Percentiles rank a stretch among this genome's conserved stretches.
Evolutionary conservation across 2,888 invertebrate species (phyloP).

Genomic region (Scaptomyza caliginosa): DNA sequence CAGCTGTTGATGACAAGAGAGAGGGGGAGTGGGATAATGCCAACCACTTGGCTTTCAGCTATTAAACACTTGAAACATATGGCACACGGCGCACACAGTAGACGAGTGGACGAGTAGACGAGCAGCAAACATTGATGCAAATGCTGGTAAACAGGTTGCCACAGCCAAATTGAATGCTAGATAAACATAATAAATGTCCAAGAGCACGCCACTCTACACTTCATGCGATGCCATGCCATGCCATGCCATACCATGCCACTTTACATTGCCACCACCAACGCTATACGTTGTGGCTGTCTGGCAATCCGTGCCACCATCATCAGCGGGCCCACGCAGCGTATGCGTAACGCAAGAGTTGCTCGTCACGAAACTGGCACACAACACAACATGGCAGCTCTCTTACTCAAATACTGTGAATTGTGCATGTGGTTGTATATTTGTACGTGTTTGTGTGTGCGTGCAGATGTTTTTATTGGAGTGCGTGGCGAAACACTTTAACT

Average conservation of each 20-base stretch:
- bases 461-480: slow-evolving; percentile 77
- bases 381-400: slow-evolving; percentile 45
- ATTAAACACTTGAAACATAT: slow-evolving; percentile 74
- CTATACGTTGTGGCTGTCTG: slow-evolving; percentile 13
- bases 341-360: slow-evolving; percentile 67
- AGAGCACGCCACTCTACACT: slow-evolving; percentile 33
- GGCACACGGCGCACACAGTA: slow-evolving; percentile 26
- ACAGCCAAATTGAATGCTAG: slow-evolving; percentile 60
- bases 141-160: slow-evolving; percentile 56
- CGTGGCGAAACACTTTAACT: slow-evolving; percentile 79
- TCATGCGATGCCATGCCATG: neutral
- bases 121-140: slow-evolving; percentile 49
- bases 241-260: slow-evolving; percentile 3
- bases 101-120: too few relatives aligned
- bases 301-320: slow-evolving; percentile 45
- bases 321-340: slow-evolving; percentile 59
- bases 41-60: slow-evolving; percentile 51
- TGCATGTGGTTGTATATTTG: slow-evolving; percentile 32
- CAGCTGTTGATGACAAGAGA: slow-evolving; percentile 38
- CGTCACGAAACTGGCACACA: slow-evolving; percentile 67
- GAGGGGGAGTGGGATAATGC: neutral
- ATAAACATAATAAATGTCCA: slow-evolving; percentile 64
- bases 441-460: slow-evolving; percentile 54
- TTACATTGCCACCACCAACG: neutral
- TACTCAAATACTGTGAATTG: slow-evolving; percentile 7